Base-by-base conservation (phyloP, 2,113 vertebrate genomes). In the Prinia subflava region DNA sequence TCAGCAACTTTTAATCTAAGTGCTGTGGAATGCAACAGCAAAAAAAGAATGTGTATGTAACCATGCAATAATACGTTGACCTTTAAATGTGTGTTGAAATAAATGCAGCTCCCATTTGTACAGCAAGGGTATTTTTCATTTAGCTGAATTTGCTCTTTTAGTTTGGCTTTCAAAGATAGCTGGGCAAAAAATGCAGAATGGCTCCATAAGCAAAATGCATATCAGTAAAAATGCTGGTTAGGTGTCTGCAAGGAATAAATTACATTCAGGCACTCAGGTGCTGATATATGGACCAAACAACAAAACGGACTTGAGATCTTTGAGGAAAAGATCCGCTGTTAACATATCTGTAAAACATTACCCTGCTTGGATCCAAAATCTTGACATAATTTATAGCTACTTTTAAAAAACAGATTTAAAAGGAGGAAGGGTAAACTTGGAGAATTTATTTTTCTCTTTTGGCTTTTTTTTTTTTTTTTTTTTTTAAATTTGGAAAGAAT, bases 221-320 rank as follows among this genome's bases (percentile, higher is more conserved):
- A 74, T 18, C 31, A 53, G n/a, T 56, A 77, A 56, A 80, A 95
- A n/a, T 22, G 14, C 14, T 81, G 18, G 3, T 37, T 35, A 27
- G 4, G 24, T 37, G 5, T 77, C 27, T 70, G 55, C 24, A 87
- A 69, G 20, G 31, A 70, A 62, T 77, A 89, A 49, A 74, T 50
- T 46, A 46, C 0, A 2, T 13, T 10, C 41, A 33, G 33, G 28
- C 18, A 50, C 20, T 74, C 0, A 1, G 24, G 2, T 75, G 44
- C 5, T 24, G 23, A 70, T 70, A 71, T 41, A 57, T 6, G 9
- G 56, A 71, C 9, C 5, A 75, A 94, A 75, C 9, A 1, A 13
- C 7, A 47, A 37, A 49, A 24, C 3, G 5, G 53, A 63, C 14
- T 55, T 65, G 13, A 84, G 39, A 46, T 37, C 13, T 78, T 62